These are phyloP conservation scores for Acromyrmex echinatior DNA, from an alignment of 1,140 invertebrate species.

Conservation along the genomic window DNA sequence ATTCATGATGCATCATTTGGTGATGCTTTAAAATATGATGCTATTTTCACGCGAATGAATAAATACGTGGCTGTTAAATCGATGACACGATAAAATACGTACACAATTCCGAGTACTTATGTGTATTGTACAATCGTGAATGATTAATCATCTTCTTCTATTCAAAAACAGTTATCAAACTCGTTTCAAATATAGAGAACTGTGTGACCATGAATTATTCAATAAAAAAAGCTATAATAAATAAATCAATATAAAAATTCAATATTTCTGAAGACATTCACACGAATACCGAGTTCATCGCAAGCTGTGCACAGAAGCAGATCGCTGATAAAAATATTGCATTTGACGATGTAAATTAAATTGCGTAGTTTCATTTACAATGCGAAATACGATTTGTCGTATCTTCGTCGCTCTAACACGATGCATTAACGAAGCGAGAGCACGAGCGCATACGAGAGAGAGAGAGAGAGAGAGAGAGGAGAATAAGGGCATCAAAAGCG, in stretches of 20 bases:
- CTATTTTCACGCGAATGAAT: conserved; percentile 27
- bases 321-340: neutral
- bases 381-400: conserved; percentile 2
- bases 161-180: neutral
- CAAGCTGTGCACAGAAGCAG: neutral
- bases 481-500: neutral
- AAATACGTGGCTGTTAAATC: conserved; percentile 34
- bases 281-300: too few relatives aligned
- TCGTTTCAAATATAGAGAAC: neutral
- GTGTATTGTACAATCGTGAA: neutral
- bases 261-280: neutral
- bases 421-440: conserved; percentile 5
- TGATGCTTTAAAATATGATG: conserved; percentile 27
- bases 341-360: conserved; percentile 20
- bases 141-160: conserved; percentile 5
- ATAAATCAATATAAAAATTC: neutral
- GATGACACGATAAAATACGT: conserved; percentile 1
- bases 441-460: neutral
- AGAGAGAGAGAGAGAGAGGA: neutral
- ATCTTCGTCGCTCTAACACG: neutral
- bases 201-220: neutral
- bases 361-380: neutral
- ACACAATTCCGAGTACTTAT: neutral
- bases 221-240: neutral
- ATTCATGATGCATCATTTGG: conserved; percentile 25